phyloP scores from a whole-genome alignment of 2,888 invertebrate species.

The Craniophora ligustri region DNA sequence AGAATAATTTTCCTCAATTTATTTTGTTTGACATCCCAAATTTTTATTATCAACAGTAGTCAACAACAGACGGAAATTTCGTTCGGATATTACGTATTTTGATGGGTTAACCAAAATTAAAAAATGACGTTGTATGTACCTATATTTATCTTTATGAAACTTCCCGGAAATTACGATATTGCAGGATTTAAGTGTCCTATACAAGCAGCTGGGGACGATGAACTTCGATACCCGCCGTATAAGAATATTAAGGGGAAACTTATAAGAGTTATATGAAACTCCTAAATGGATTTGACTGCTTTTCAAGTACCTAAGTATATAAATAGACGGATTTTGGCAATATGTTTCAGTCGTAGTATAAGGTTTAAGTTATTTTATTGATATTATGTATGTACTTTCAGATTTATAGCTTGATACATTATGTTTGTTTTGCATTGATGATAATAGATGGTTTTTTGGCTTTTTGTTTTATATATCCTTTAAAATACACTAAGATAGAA shows the following conservation, averaged over 20 bases:
- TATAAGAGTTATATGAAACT: conserved; percentile 18
- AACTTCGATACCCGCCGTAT: not conserved
- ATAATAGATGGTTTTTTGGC: no score
- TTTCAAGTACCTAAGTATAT: conserved; percentile 2
- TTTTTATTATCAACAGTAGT: not conserved
- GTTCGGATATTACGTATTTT: not conserved
- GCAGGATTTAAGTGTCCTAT: conserved; percentile 1
- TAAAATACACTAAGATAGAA: no score
- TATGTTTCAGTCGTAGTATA: not conserved
- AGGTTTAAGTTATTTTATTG: no score
- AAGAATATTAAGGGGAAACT: conserved; percentile 9
- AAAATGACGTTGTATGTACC: not conserved
- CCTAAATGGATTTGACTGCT: not conserved
- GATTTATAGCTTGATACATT: no score
- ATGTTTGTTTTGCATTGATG: no score
- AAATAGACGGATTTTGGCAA: conserved; percentile 10
- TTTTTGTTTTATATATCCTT: no score
- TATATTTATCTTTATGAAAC: no score
- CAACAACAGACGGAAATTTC: not conserved
- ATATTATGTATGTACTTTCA: no score
- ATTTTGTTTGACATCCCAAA: no score
- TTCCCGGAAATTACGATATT: not conserved
- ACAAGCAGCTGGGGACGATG: not conserved
- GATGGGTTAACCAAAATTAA: not conserved
- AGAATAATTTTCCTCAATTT: no score